Percentiles rank a stretch among this genome's conserved stretches.
Evolutionary conservation across 1,140 invertebrate genomes (phyloP).

Genomic region (Cyphomyrmex costatus): DNA sequence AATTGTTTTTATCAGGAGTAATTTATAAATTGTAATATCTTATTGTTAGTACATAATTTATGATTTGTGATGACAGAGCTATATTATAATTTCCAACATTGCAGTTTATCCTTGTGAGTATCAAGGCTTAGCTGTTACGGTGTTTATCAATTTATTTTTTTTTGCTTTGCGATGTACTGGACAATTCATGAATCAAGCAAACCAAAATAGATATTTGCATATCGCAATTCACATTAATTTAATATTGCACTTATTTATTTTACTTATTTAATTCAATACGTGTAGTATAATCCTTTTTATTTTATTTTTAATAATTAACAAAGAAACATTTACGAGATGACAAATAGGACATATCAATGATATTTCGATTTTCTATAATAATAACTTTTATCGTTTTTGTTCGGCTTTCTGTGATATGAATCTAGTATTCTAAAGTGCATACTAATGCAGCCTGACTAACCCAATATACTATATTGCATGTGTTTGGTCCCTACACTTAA

Average conservation of each 20-base stretch:
- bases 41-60: slow-evolving; percentile 11
- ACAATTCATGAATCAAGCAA: neutral
- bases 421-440: neutral
- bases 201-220: slow-evolving; percentile 12
- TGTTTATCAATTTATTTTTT: slow-evolving; percentile 34
- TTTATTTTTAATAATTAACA: neutral
- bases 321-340: neutral
- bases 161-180: neutral
- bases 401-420: neutral
- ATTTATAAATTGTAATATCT: slow-evolving; percentile 41
- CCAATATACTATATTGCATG: neutral
- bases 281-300: neutral
- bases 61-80: slow-evolving; percentile 36
- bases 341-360: neutral
- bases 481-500: slow-evolving; percentile 4
- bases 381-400: neutral
- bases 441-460: neutral
- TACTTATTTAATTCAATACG: neutral
- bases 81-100: slow-evolving; percentile 44
- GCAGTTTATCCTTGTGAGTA: slow-evolving; percentile 20
- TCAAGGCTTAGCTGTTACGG: neutral
- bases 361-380: neutral
- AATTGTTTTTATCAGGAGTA: slow-evolving; percentile 10
- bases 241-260: neutral
- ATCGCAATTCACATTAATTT: neutral